Conservation (phyloP, 2,113 vertebrate genomes). For the Larimichthys polyactis region DNA sequence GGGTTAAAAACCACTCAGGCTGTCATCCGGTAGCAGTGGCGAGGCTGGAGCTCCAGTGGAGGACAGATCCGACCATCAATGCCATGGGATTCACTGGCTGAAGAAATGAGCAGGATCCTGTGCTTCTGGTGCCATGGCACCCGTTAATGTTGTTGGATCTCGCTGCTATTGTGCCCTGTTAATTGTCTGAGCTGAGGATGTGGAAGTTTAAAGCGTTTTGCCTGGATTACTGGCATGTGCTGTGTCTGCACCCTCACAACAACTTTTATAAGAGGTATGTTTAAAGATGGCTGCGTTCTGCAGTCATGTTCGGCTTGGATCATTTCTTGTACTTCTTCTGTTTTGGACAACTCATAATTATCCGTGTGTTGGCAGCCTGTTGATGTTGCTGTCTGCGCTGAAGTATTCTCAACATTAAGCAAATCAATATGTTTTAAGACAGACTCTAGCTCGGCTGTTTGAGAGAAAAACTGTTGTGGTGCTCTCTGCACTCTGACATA, state of each 20-base stretch:
- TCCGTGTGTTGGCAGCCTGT: neutral
- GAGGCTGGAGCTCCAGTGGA: constrained; percentile 41
- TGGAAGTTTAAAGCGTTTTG: constrained; percentile 97
- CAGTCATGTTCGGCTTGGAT: neutral
- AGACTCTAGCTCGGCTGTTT: constrained; percentile 10
- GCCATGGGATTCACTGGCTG: constrained; percentile 39
- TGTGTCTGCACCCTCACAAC: constrained; percentile 94
- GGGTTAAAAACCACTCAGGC: constrained; percentile 64
- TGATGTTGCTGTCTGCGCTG: constrained; percentile 18
- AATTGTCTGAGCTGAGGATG: constrained; percentile 82
- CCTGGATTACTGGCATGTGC: constrained; percentile 98
- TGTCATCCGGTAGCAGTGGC: constrained; percentile 44
- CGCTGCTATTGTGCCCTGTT: constrained; percentile 26
- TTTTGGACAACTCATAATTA: constrained; percentile 5
- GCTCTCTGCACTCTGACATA: constrained; percentile 35
- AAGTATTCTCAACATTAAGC: constrained; percentile 16
- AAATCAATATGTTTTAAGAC: constrained; percentile 42
- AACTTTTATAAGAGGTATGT: constrained; percentile 96
- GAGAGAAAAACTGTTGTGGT: constrained; percentile 30
- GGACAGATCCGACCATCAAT: constrained; percentile 21
- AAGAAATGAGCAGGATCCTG: constrained; percentile 43
- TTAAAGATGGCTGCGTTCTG: constrained; percentile 10
- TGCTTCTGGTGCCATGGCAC: constrained; percentile 44
- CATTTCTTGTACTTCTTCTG: neutral
- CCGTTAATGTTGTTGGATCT: constrained; percentile 43